Evolutionary conservation across 2,797 vertebrate genomes (phyloP).

Genomic region (Tapirus indicus): DNA sequence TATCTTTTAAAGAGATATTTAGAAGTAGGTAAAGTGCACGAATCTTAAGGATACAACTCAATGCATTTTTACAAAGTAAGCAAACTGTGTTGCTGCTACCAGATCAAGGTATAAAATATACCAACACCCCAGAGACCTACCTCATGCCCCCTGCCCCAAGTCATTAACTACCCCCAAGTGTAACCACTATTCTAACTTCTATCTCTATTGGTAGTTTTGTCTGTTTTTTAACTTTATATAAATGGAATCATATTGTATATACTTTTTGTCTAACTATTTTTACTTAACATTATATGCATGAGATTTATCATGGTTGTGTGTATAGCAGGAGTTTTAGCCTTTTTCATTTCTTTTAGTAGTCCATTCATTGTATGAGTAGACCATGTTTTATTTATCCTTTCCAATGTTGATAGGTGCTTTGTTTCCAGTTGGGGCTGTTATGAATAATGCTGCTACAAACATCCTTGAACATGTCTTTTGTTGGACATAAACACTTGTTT

Average conservation of each 20-base stretch:
- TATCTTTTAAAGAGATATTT: slow-evolving; percentile 13
- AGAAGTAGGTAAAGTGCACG: neutral
- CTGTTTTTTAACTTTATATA: neutral
- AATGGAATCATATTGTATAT: neutral
- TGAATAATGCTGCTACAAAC: neutral
- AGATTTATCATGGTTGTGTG: neutral
- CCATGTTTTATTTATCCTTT: neutral
- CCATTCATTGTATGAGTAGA: neutral
- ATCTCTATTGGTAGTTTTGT: neutral
- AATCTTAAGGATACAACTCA: neutral
- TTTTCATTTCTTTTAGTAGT: neutral
- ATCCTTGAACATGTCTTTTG: neutral
- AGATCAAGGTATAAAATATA: neutral
- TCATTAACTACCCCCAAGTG: neutral
- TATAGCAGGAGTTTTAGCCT: neutral
- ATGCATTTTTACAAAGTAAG: neutral
- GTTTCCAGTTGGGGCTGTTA: neutral
- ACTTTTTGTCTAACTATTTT: neutral
- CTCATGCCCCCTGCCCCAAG: neutral
- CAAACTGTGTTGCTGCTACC: neutral
- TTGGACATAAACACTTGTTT: neutral
- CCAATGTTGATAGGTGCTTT: neutral
- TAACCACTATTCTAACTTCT: neutral
- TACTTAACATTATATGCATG: neutral
- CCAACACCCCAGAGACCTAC: neutral